A percentile compares a stretch with the other conserved stretches of the same genome.
These are phyloP conservation scores for Tillus elongatus DNA, from an alignment of 2,888 invertebrate species.

Conservation along the genomic window DNA sequence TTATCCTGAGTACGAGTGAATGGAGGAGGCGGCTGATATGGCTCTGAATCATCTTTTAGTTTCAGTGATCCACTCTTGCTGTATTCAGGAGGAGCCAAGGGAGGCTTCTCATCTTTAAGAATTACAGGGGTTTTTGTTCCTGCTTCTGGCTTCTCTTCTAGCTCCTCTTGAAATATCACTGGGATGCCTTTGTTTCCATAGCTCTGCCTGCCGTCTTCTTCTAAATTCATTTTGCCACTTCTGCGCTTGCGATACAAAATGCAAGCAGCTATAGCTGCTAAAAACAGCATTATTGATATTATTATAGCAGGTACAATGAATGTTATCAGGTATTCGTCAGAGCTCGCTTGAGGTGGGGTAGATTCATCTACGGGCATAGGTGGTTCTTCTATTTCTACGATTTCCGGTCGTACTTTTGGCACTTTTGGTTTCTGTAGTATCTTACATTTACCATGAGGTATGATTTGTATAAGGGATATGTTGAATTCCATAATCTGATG, in stretches of 20 bases:
- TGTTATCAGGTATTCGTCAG: slow-evolving; percentile 63
- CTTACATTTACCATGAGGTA: slow-evolving; percentile 52
- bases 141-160: slow-evolving; percentile 85
- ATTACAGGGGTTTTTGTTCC: slow-evolving; percentile 89
- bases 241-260: slow-evolving; percentile 75
- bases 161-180: slow-evolving; percentile 93
- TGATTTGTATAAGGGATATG: slow-evolving; percentile 55
- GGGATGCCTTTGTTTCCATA: slow-evolving; percentile 82
- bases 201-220: slow-evolving; percentile 73
- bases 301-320: slow-evolving; percentile 85
- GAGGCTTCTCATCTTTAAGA: slow-evolving; percentile 90
- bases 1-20: slow-evolving; percentile 67
- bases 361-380: slow-evolving; percentile 27
- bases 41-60: slow-evolving; percentile 52
- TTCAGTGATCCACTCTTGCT: slow-evolving; percentile 42
- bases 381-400: neutral
- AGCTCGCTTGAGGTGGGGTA: slow-evolving; percentile 41
- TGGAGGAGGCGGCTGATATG: slow-evolving; percentile 87
- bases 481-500: slow-evolving; percentile 61
- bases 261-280: slow-evolving; percentile 82
- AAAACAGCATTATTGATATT: slow-evolving; percentile 75
- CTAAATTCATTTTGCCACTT: slow-evolving; percentile 75
- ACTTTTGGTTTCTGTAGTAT: slow-evolving; percentile 22
- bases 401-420: slow-evolving; percentile 5
- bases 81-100: slow-evolving; percentile 76